Percentiles rank a stretch among this genome's conserved stretches.
Evolutionary conservation across 1,140 invertebrate species (phyloP).

Genomic region (Teleopsis dalmanni): DNA sequence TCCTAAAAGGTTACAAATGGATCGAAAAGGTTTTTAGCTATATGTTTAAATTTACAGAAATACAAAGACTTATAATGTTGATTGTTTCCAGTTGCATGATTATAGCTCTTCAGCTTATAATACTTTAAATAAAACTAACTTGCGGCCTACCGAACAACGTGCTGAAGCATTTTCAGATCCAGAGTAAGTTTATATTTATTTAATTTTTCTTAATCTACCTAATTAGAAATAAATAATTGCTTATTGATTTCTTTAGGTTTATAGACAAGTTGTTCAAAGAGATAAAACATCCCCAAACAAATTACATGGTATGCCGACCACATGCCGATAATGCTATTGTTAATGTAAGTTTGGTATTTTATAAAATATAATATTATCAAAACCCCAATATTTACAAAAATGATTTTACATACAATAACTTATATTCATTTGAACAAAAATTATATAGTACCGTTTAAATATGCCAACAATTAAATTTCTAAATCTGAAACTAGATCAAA

Average conservation of each 20-base stretch:
- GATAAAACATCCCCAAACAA: constrained; percentile 69
- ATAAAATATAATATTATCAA: neutral
- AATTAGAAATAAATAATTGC: too few species aligned
- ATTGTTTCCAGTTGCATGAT: constrained; percentile 57
- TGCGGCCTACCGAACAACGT: constrained; percentile 72
- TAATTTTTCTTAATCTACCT: too few species aligned
- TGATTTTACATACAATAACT: neutral
- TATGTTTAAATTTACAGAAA: neutral
- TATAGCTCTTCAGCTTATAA: constrained; percentile 71
- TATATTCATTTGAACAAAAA: neutral
- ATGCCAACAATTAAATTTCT: too few species aligned
- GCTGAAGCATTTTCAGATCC: constrained; percentile 63
- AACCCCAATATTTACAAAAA: neutral
- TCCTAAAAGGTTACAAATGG: constrained; percentile 87
- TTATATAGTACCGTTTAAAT: too few species aligned
- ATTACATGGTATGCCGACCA: constrained; percentile 63
- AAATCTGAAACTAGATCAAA: too few species aligned
- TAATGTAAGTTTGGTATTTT: constrained; percentile 43
- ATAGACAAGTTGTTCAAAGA: constrained; percentile 67
- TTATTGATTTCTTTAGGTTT: constrained; percentile 44
- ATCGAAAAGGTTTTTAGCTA: constrained; percentile 63
- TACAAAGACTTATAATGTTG: neutral
- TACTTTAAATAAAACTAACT: constrained; percentile 73
- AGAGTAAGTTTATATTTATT: constrained; percentile 51
- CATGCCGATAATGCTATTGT: constrained; percentile 72